Evolutionary conservation across 2,888 invertebrate genomes (phyloP), one percentile per base, ranked within the genome.

Genomic region (Oscheius sp.): DNA sequence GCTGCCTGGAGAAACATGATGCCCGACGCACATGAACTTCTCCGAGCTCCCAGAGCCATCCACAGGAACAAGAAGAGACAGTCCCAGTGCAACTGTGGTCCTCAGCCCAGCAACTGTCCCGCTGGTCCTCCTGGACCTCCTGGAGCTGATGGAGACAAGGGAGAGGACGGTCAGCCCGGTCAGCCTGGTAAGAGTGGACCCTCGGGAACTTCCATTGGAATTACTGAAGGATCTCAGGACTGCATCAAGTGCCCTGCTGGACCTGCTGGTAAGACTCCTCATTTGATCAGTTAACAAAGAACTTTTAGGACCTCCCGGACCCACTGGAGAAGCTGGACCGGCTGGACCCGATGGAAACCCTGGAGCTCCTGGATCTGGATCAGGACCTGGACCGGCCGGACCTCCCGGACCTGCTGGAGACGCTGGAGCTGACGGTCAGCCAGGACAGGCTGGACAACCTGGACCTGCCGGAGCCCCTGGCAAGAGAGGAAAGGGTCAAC

Each of bases 271-370:
- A 76, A 79, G 74, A 51, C 65, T 37, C 63, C 60, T 63, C n/a
- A 58, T 80, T n/a, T 78, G 76, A 66, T 51, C 21, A 21, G 21
- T 48, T 57, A 48, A 59, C 50, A 79, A 79, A 33, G 71, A 76
- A 48, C 82, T 79, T 73, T 80, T 79, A 77, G 63, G 73, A 48
- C 80, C 80, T 59, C 82, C 80, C 63, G 78, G 76, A 50, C 79
- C 82, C 66, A 82, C 79, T 50, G 78, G 74, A 65, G 66, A 75
- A 50, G 78, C 79, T 84, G 84, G 82, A 42, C 82, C 82, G 77
- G 84, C 83, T 70, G 85, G 85, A 76, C 81, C 80, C 75, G 83
- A 81, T 63, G 81, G 84, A 76, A 84, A 84, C 62, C 79, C 83
- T 70, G 84, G 84, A 76, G 66, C 55, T 37, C 75, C 82, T 73